phyloP scores from a whole-genome alignment of 2,888 invertebrate species.

The Ceratothoa steindachneri region DNA sequence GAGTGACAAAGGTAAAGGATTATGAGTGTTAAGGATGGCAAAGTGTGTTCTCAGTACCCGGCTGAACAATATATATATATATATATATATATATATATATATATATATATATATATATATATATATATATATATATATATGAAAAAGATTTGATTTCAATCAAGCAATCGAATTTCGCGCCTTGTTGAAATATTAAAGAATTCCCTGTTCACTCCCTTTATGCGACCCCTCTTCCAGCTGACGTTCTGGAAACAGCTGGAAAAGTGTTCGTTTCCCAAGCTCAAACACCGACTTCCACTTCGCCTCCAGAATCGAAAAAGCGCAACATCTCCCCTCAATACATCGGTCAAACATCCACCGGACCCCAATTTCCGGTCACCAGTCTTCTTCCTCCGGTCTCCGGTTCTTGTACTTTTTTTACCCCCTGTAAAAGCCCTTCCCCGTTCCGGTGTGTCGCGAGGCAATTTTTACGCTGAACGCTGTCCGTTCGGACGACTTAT shows the following conservation, averaged over 20 bases:
- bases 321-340: no score
- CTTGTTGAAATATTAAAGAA: constrained; percentile 15
- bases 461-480: no score
- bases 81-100: background rate
- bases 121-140: background rate
- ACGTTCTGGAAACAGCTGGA: constrained; percentile 12
- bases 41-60: background rate
- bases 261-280: background rate
- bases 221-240: constrained; percentile 8
- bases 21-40: no score
- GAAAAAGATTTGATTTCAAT: constrained; percentile 12
- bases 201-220: constrained; percentile 6
- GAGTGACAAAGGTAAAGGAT: no score
- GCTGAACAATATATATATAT: background rate
- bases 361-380: no score
- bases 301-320: no score
- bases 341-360: no score
- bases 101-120: constrained; percentile 1
- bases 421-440: no score
- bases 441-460: no score
- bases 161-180: constrained; percentile 11
- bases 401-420: no score
- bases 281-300: background rate
- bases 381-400: no score
- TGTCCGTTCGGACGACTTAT: no score